Evolutionary conservation across 2,888 invertebrate genomes (phyloP).

Genomic region (Morpho achilles): DNA sequence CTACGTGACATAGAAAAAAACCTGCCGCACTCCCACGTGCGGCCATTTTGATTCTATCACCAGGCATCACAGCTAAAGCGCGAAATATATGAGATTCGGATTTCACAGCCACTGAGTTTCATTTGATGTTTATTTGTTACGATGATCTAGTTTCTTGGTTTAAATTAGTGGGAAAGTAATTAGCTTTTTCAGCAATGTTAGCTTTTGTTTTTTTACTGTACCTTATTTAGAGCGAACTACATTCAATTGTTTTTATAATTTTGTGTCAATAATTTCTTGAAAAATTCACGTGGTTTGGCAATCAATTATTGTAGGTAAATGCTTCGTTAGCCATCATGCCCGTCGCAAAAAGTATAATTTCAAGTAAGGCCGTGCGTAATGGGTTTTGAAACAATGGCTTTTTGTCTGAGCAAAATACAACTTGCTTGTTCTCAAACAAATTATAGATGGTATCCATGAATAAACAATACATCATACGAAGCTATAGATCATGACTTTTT

Average conservation of each 20-base stretch:
- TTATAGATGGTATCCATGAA: constrained; percentile 16
- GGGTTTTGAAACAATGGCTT: constrained; percentile 17
- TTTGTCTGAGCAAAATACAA: constrained; percentile 16
- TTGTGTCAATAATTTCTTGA: background rate
- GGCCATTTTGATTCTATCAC: constrained; percentile 34
- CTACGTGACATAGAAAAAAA: constrained; percentile 56
- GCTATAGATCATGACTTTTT: no score
- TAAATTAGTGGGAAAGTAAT: constrained; percentile 26
- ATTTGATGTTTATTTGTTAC: constrained; percentile 46
- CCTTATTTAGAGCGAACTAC: no score
- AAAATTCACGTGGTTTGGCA: background rate
- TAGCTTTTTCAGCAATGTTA: constrained; percentile 12
- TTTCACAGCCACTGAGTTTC: constrained; percentile 33
- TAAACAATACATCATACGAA: constrained; percentile 1
- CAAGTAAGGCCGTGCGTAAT: constrained; percentile 8
- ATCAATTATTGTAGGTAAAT: background rate
- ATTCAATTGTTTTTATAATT: no score
- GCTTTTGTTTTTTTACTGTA: constrained; percentile 9
- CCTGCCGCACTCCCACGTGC: constrained; percentile 48
- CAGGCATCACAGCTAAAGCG: constrained; percentile 32
- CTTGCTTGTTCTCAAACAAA: constrained; percentile 12
- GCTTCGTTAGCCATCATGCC: background rate
- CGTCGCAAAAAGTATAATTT: background rate
- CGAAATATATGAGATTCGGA: constrained; percentile 47
- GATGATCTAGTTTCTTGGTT: constrained; percentile 13